Evolutionary conservation across 2,888 invertebrate species (phyloP).

Genomic region (Eupithecia centaureata): DNA sequence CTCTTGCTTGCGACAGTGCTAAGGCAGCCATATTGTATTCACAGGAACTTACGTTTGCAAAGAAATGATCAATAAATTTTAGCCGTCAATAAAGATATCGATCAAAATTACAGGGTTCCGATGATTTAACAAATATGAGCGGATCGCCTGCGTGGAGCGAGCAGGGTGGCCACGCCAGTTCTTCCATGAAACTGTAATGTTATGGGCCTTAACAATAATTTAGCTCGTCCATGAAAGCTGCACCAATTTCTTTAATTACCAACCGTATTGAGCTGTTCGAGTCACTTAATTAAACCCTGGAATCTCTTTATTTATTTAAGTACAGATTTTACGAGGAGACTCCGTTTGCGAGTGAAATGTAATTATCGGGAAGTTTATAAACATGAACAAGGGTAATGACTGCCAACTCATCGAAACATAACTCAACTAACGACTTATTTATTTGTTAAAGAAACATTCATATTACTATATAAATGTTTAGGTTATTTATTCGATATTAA

Average conservation of each 20-base stretch:
- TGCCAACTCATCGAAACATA: slow-evolving; percentile 58
- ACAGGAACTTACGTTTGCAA: slow-evolving; percentile 74
- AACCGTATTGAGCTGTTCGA: slow-evolving; percentile 66
- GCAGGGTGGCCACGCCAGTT: slow-evolving; percentile 73
- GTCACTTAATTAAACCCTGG: slow-evolving; percentile 69
- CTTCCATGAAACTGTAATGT: slow-evolving; percentile 79
- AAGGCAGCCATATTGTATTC: slow-evolving; percentile 72
- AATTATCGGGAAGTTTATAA: slow-evolving; percentile 56
- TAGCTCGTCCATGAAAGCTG: slow-evolving; percentile 68
- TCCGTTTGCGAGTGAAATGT: slow-evolving; percentile 52
- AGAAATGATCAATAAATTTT: slow-evolving; percentile 83
- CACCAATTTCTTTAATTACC: slow-evolving; percentile 77
- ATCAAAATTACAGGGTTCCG: slow-evolving; percentile 83
- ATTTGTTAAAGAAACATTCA: no score
- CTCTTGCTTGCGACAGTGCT: slow-evolving; percentile 71
- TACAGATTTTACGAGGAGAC: slow-evolving; percentile 65
- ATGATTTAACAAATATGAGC: slow-evolving; percentile 82
- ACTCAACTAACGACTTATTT: no score
- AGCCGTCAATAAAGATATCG: slow-evolving; percentile 82
- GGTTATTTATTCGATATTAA: no score
- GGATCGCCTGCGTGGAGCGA: slow-evolving; percentile 68
- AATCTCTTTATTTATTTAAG: slow-evolving; percentile 70
- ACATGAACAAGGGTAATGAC: slow-evolving; percentile 68
- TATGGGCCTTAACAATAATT: slow-evolving; percentile 76
- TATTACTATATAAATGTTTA: no score